Percentiles rank a stretch among this genome's conserved stretches.
Conservation (phyloP, 2,113 vertebrate species). For the Cricetomys ansorgei region DNA sequence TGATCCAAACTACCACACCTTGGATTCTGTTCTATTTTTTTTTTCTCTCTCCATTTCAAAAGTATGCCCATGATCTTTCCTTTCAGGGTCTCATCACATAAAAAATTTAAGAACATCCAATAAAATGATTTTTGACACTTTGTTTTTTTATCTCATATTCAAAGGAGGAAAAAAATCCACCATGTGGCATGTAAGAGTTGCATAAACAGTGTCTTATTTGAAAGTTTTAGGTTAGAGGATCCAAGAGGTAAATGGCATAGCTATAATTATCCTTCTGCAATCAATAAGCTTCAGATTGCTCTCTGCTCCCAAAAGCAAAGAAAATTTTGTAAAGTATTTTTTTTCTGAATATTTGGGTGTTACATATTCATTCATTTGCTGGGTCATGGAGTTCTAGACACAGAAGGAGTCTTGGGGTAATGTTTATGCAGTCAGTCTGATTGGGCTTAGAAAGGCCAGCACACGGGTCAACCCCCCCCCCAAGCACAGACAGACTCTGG, state of each 20-base stretch:
- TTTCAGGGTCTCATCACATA: not conserved
- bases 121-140: slow-evolving; percentile 42
- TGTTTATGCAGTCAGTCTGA: not conserved
- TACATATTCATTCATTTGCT: slow-evolving; percentile 43
- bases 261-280: slow-evolving; percentile 30
- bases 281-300: slow-evolving; percentile 65
- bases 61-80: not conserved
- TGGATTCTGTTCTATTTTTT: not conserved
- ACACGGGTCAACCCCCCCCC: not conserved
- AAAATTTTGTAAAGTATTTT: slow-evolving; percentile 6
- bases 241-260: slow-evolving; percentile 59
- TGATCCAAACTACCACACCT: not conserved
- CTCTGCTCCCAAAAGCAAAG: slow-evolving; percentile 16
- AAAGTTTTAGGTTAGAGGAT: slow-evolving; percentile 24
- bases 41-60: slow-evolving; percentile 35
- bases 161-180: slow-evolving; percentile 43
- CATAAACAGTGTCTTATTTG: slow-evolving; percentile 27
- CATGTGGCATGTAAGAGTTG: not conserved
- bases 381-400: not conserved
- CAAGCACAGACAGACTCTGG: not conserved
- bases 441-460: not conserved
- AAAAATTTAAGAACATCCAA: slow-evolving; percentile 47
- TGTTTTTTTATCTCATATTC: slow-evolving; percentile 33
- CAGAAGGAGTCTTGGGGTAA: not conserved
- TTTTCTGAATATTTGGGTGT: slow-evolving; percentile 31